Evolutionary conservation across 2,113 vertebrate species (phyloP), one percentile per base, ranked within the genome.

Genomic region (Zosterops pallidus): DNA sequence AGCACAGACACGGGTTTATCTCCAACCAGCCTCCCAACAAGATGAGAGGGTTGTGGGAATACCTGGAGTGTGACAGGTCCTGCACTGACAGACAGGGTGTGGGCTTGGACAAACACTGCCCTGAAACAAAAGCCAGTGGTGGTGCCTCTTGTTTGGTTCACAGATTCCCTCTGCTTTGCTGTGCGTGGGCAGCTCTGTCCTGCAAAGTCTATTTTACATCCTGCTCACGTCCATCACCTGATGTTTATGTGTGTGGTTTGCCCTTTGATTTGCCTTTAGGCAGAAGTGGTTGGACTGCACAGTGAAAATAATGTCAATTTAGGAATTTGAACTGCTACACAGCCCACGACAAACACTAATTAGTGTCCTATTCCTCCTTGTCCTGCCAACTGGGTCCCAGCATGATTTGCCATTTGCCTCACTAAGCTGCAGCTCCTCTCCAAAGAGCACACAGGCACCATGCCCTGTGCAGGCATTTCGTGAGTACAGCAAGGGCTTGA

Each of bases 371-470:
- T 37, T 89, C 29, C 55, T 64, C 75, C 76, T 50, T 24, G 12
- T 55, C 47, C 18, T 62, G 5, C 59, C 0, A 1, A 1, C 59
- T 9, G 20, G 18, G 15, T 29, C 39, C 47, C 72, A 47, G 35
- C 0, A 0, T 21, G 56, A 50, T 65, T 86, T 60, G 24, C 12
- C 6, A 15, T 44, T 79, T 76, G 24, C 44, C 23, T 65, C 60
- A 14, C 53, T 42, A n/a, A 67, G 49, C 41, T 75, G 12, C 83
- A 80, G 63, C 49, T 76, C 15, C 28, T 83, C 29, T 65, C 12
- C n/a, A 10, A 23, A 49, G 33, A 4, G 22, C 0, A 5, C 2
- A 4, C 4, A 0, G 5, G 6, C 39, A 25, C 10, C 6, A 0
- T 33, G 28, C 13, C 24, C 53, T 6, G 7, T 31, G 8, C 50